These are phyloP conservation scores for Phortica magna DNA, from an alignment of 2,888 invertebrate genomes.

Conservation along the genomic window DNA sequence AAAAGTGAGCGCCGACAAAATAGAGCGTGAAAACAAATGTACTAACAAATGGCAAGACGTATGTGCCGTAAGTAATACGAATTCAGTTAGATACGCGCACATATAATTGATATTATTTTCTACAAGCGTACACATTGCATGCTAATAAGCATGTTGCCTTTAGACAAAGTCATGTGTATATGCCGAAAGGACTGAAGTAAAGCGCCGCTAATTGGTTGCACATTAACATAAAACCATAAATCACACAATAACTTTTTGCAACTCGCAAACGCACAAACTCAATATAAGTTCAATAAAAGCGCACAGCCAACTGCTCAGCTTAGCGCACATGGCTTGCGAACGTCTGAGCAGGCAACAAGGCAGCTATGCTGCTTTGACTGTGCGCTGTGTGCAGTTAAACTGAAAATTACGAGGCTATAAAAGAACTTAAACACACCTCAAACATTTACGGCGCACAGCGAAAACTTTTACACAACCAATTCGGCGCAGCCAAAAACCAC, in stretches of 20 bases:
- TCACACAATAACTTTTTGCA: conserved; percentile 11
- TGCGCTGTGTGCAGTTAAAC: conserved; percentile 5
- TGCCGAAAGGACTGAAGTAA: neutral
- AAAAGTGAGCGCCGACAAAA: neutral
- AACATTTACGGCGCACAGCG: conserved; percentile 17
- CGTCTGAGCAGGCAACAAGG: neutral
- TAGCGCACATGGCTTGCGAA: neutral
- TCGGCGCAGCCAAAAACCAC: conserved; percentile 20
- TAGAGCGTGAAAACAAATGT: neutral
- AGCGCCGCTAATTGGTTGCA: neutral
- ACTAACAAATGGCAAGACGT: too few species aligned
- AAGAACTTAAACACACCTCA: conserved; percentile 33
- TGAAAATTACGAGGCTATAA: conserved; percentile 32
- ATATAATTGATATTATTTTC: too few species aligned
- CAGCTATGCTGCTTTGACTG: neutral
- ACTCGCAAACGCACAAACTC: neutral
- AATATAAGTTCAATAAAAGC: conserved; percentile 27
- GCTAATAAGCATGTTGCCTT: neutral
- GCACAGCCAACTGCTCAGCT: neutral
- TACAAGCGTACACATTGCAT: neutral
- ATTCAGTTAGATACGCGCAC: too few species aligned
- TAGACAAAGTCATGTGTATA: neutral
- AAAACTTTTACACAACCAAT: conserved; percentile 30
- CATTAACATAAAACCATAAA: conserved; percentile 26
- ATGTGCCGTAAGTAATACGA: too few species aligned